Conservation (phyloP, 2,888 invertebrate genomes). For the Drosophila seclusa region DNA sequence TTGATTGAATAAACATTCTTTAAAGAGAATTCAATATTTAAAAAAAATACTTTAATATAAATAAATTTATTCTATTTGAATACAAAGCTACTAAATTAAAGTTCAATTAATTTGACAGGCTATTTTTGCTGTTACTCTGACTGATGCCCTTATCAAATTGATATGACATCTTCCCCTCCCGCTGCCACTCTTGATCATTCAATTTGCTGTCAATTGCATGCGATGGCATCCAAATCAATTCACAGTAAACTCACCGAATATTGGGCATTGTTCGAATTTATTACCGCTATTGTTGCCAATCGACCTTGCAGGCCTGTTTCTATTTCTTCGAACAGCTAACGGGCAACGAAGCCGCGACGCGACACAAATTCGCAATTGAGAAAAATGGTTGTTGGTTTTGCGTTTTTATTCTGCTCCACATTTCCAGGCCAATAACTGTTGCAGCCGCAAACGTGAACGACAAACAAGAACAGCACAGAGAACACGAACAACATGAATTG, state of each 20-base stretch:
- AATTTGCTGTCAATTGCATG: constrained; percentile 33
- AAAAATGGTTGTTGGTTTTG: constrained; percentile 19
- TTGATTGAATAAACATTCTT: not conserved
- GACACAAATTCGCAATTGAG: constrained; percentile 20
- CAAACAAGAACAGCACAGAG: not conserved
- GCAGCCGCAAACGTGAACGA: constrained; percentile 6
- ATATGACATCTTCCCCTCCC: not conserved
- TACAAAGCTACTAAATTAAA: not conserved
- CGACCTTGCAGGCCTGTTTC: constrained; percentile 16
- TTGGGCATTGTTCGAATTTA: constrained; percentile 29
- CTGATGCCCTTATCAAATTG: constrained; percentile 11
- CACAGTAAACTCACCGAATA: constrained; percentile 4
- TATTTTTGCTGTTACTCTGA: not conserved
- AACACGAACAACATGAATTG: constrained; percentile 1
- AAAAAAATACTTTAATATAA: not conserved
- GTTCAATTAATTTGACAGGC: not conserved
- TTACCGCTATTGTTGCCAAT: constrained; percentile 21
- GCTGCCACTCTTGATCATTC: not conserved
- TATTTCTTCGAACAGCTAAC: constrained; percentile 14
- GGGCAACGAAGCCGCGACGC: constrained; percentile 13
- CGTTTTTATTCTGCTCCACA: constrained; percentile 21
- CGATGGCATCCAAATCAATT: constrained; percentile 26
- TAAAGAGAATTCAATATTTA: not conserved
- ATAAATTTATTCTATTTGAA: not conserved
- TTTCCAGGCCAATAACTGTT: constrained; percentile 44